A percentile compares a stretch with the other conserved stretches of the same genome.
These are phyloP conservation scores for Notamacropus eugenii DNA, from an alignment of 2,797 vertebrate species.

Conservation along the genomic window DNA sequence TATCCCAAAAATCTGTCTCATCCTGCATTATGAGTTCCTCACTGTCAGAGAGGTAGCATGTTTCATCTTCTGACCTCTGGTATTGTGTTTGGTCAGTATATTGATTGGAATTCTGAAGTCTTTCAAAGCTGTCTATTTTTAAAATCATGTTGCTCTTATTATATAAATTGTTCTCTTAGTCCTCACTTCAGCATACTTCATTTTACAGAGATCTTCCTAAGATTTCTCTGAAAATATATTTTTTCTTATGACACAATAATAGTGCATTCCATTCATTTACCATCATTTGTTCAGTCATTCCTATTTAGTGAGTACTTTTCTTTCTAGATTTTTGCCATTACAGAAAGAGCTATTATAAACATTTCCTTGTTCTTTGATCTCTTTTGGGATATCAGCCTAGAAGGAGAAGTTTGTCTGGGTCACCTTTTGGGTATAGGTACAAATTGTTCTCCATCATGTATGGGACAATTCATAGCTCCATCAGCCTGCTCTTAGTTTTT, in stretches of 20 bases:
- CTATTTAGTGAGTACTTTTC: neutral
- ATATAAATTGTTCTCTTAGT: neutral
- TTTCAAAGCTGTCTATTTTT: neutral
- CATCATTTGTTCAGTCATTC: neutral
- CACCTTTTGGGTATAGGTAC: neutral
- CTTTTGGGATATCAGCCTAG: neutral
- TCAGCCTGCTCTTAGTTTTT: neutral
- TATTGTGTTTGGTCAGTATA: neutral
- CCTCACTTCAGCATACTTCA: neutral
- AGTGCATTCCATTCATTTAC: neutral
- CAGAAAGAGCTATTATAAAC: neutral
- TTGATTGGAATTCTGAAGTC: neutral
- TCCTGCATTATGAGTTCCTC: neutral
- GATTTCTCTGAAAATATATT: neutral
- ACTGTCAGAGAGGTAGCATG: neutral
- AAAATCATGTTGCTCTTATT: neutral
- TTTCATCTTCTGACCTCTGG: neutral
- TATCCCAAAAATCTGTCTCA: neutral
- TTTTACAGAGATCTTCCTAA: neutral
- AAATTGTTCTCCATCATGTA: neutral
- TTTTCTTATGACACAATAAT: neutral
- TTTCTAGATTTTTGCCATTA: neutral
- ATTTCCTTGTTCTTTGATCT: neutral
- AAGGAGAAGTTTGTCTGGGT: neutral
- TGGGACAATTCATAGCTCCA: neutral